Percentiles rank a stretch among this genome's conserved stretches.
Conservation (phyloP, 2,113 vertebrate genomes). For the Arizona elegans region DNA sequence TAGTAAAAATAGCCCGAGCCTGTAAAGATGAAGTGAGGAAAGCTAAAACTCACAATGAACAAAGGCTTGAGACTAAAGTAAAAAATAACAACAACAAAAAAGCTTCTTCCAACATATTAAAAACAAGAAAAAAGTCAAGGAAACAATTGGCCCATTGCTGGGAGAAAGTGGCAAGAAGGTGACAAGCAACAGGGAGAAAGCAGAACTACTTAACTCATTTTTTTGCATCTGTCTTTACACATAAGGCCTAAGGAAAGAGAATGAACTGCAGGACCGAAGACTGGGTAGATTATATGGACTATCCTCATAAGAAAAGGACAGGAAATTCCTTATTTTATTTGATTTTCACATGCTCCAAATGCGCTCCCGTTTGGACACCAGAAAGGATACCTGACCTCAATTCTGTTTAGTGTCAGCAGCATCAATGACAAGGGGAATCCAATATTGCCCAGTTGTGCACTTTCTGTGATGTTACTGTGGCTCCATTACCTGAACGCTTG, state of each 20-base stretch:
- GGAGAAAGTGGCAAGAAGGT: too few species aligned
- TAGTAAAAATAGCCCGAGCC: too few species aligned
- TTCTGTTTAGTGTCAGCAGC: not conserved
- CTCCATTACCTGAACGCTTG: not conserved
- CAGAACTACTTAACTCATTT: too few species aligned
- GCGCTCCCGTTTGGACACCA: not conserved
- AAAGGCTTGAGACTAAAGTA: too few species aligned
- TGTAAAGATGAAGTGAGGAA: too few species aligned
- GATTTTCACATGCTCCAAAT: not conserved
- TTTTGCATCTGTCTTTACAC: too few species aligned
- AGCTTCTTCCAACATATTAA: too few species aligned
- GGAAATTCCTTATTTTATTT: not conserved
- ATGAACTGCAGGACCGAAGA: conserved; percentile 42
- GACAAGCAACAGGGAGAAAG: too few species aligned
- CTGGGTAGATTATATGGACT: conserved; percentile 34
- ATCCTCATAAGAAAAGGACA: not conserved
- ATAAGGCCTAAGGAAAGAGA: conserved; percentile 52
- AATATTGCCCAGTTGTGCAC: not conserved
- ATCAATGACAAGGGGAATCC: not conserved
- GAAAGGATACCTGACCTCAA: not conserved
- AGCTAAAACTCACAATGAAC: too few species aligned
- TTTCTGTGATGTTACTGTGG: not conserved
- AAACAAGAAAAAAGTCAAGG: too few species aligned
- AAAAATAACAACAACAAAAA: too few species aligned
- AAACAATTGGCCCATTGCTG: too few species aligned